Evolutionary conservation across 2,113 vertebrate species (phyloP).

Genomic region (Eulemur macaco): DNA sequence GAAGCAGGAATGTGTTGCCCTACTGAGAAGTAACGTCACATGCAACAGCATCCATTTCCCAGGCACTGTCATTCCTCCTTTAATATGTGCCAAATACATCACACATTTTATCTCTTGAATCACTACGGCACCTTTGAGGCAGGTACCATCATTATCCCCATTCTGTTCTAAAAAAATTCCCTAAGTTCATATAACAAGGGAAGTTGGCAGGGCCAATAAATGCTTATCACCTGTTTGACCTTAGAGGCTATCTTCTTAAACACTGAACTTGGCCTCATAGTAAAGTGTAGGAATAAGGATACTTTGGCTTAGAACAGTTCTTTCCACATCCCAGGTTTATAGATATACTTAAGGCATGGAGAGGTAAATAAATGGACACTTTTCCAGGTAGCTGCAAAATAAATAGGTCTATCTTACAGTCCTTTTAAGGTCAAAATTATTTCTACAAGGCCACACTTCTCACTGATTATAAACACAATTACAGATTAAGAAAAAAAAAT

Average conservation of each 20-base stretch:
- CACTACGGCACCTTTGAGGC: neutral
- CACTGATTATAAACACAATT: neutral
- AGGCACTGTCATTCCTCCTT: neutral
- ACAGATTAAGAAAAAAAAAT: neutral
- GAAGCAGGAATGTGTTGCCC: neutral
- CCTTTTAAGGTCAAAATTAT: constrained; percentile 14
- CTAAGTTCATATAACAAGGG: neutral
- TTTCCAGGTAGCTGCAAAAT: neutral
- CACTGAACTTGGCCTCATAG: neutral
- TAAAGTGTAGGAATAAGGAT: neutral
- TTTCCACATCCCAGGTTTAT: neutral
- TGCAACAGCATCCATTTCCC: neutral
- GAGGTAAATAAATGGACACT: neutral
- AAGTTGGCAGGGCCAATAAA: neutral
- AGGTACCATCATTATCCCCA: neutral
- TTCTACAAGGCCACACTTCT: neutral
- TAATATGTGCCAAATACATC: neutral
- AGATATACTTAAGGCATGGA: neutral
- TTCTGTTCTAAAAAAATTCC: neutral
- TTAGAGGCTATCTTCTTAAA: neutral
- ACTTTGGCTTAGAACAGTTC: neutral
- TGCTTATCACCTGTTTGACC: neutral
- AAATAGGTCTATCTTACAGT: neutral
- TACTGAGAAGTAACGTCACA: neutral
- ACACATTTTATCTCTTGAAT: neutral